Evolutionary conservation across 2,113 vertebrate genomes (phyloP).

Genomic region (Miniopterus natalensis): DNA sequence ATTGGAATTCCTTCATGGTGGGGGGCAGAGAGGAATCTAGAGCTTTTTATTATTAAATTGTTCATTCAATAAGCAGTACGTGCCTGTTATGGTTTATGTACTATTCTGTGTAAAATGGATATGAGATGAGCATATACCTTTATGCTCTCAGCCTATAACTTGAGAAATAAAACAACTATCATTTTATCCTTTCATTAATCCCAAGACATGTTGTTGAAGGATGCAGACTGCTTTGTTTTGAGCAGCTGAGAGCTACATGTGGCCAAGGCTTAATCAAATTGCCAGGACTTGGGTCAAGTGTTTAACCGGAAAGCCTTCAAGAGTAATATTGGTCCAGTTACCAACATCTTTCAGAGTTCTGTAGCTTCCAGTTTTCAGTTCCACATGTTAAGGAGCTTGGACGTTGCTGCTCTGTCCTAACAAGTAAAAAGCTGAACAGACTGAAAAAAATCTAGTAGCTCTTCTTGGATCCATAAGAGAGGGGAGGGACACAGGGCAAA

Average conservation of each 20-base stretch:
- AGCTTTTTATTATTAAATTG: not conserved
- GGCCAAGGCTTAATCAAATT: not conserved
- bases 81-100: not conserved
- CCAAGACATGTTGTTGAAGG: not conserved
- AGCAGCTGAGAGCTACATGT: not conserved
- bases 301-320: not conserved
- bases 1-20: not conserved
- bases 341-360: not conserved
- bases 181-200: not conserved
- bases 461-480: not conserved
- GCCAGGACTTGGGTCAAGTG: not conserved
- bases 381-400: not conserved
- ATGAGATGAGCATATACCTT: not conserved
- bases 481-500: not conserved
- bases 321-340: constrained; percentile 15
- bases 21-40: not conserved
- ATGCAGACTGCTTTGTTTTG: not conserved
- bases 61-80: not conserved
- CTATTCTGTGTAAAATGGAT: not conserved
- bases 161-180: not conserved
- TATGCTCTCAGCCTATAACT: not conserved
- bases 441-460: not conserved
- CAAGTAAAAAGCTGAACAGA: not conserved
- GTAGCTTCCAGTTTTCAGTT: not conserved
- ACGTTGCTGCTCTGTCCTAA: not conserved